Evolutionary conservation across 2,113 vertebrate species (phyloP).

Genomic region (Serinus canaria): DNA sequence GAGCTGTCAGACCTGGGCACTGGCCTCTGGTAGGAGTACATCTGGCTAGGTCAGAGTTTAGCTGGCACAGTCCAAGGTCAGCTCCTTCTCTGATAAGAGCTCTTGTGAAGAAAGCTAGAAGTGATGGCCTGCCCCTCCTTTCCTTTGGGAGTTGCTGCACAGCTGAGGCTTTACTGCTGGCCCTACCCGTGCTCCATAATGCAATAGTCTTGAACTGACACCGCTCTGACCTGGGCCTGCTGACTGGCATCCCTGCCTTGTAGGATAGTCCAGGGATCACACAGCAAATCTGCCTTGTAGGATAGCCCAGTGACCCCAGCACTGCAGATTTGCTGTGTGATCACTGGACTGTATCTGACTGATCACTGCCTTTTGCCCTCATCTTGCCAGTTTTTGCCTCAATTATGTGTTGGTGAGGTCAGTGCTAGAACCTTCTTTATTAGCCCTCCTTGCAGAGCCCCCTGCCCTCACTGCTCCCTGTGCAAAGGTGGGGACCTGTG

Average conservation of each 20-base stretch:
- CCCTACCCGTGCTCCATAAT: fast-evolving
- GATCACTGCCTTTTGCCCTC: not conserved
- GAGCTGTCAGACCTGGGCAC: not conserved
- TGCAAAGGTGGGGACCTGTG: not conserved
- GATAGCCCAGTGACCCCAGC: too few relatives aligned
- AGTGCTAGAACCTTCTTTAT: not conserved
- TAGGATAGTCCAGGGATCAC: too few relatives aligned
- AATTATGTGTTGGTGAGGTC: not conserved
- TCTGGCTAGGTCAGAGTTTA: not conserved
- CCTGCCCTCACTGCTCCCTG: not conserved
- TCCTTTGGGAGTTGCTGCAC: not conserved
- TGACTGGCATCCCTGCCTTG: not conserved
- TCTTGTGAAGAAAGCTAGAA: not conserved
- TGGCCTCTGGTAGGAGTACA: not conserved
- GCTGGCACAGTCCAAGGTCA: not conserved
- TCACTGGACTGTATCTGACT: not conserved
- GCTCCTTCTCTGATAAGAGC: not conserved
- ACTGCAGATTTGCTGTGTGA: not conserved
- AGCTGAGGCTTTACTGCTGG: not conserved
- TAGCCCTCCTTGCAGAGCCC: not conserved
- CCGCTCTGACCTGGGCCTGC: not conserved
- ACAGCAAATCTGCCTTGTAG: not conserved
- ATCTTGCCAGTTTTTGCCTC: not conserved
- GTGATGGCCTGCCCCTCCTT: not conserved
- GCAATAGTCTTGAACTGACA: fast-evolving